These are phyloP conservation scores for Scolanthus callimorphus DNA, from an alignment of 92 coral and sea anemone genomes.

Conservation along the genomic window DNA sequence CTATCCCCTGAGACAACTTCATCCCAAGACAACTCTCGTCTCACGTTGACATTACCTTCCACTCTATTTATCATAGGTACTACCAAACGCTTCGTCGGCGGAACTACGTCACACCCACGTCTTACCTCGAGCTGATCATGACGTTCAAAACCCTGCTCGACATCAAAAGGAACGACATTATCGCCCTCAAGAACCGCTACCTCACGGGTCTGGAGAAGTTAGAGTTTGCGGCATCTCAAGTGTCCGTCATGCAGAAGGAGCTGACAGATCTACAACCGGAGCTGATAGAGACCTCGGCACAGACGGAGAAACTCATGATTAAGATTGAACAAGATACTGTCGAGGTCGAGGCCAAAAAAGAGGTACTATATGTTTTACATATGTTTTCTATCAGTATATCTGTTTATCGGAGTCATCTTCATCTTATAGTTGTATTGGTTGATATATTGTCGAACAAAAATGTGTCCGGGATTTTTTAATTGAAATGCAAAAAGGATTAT, in stretches of 20 bases:
- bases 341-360: slow-evolving; percentile 98
- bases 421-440: no score
- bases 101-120: slow-evolving; percentile 98
- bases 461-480: no score
- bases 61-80: slow-evolving; percentile 62
- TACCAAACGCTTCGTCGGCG: slow-evolving; percentile 86
- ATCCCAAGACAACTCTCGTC: no score
- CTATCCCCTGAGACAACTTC: no score
- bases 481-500: no score
- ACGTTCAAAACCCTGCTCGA: slow-evolving; percentile 90
- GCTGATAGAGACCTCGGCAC: slow-evolving; percentile 97
- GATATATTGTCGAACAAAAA: no score
- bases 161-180: slow-evolving; percentile 90
- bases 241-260: slow-evolving; percentile 98
- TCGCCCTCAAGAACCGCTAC: slow-evolving; percentile 90
- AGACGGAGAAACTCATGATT: slow-evolving; percentile 92
- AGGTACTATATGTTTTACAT: no score
- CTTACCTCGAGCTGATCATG: slow-evolving; percentile 95
- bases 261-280: slow-evolving; percentile 94
- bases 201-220: slow-evolving; percentile 90
- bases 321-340: slow-evolving; percentile 98
- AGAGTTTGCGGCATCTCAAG: slow-evolving; percentile 98
- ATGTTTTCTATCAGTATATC: no score
- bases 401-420: no score
- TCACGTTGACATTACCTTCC: no score